Evolutionary conservation across 2,888 invertebrate species (phyloP), one percentile per base, ranked within the genome.

Genomic region (Amblyjoppa fuscipennis): DNA sequence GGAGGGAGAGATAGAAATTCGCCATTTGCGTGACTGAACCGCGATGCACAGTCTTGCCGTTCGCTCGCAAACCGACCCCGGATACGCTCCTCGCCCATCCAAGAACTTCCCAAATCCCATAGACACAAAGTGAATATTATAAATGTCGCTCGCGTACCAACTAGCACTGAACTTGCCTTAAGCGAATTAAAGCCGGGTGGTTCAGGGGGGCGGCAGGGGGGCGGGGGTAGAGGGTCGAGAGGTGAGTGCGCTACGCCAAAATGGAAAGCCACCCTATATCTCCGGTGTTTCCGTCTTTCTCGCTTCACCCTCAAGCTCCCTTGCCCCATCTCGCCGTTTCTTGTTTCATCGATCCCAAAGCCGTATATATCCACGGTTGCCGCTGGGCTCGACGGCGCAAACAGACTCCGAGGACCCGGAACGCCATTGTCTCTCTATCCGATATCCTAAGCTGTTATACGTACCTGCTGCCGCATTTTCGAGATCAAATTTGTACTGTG

Each of bases 131-230:
- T 85, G 85, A 85, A 85, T 85, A 84, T 88, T 87, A 86, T 88
- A 85, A 81, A 86, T 87, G 79, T 83, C 83, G 73, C 86, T 87
- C 90, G 91, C 91, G 90, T 90, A 88, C 90, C 87, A 89, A 89
- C 85, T 87, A 88, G 86, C 89, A 86, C 87, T 89, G 89, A 90
- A 91, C 89, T 91, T 88, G 89, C 83, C 79, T 88, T 89, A 90
- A 91, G 87, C 89, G 87, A 89, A 91, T 91, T 91, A 91, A 89
- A 88, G 84, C 85, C 9, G 56, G 9, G 56, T 3, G 56, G 56
- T 56, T 56, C n/a, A 20, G 20, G 53, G 13, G 49, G 3, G 20
- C 0, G 20, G 49, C 1, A 76, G 87, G 85, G 69, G 49, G 75
- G 66, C 53, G 66, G 4, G 38, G 9, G 2, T 0, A 0, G 38